A percentile compares a stretch with the other conserved stretches of the same genome.
Evolutionary conservation across 1,140 invertebrate genomes (phyloP).

Genomic region (Ceratitis capitata): DNA sequence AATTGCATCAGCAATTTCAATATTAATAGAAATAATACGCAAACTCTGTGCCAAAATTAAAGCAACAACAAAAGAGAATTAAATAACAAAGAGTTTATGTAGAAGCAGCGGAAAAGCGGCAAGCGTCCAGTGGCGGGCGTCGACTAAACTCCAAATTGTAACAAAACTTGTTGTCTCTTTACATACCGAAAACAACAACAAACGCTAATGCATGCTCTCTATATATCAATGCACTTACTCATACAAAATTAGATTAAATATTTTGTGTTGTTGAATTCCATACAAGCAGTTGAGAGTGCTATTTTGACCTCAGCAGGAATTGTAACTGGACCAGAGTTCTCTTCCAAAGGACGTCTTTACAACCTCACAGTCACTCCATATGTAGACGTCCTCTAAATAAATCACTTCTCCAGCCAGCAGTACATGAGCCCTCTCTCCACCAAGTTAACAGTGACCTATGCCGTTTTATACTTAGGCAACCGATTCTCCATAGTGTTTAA

Average conservation of each 20-base stretch:
- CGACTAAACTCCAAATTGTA: conserved; percentile 16
- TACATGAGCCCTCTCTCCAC: no score
- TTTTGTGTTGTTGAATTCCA: not conserved
- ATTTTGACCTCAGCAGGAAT: no score
- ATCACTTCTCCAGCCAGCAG: no score
- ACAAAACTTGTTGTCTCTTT: conserved; percentile 28
- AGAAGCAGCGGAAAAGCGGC: not conserved
- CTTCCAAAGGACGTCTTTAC: no score
- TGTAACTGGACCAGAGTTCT: no score
- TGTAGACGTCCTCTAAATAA: no score
- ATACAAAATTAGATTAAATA: not conserved
- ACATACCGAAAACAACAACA: conserved; percentile 18
- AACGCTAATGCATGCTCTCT: not conserved
- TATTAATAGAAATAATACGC: not conserved
- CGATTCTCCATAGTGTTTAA: no score
- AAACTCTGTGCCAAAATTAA: not conserved
- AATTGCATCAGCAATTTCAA: conserved; percentile 21
- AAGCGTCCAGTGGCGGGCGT: not conserved
- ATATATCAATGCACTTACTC: not conserved
- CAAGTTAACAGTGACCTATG: no score
- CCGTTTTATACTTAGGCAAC: no score
- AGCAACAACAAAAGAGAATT: not conserved
- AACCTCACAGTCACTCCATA: no score
- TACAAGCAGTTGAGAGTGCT: no score
- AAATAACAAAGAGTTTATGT: no score